Conservation (phyloP, 2,113 vertebrate genomes). For the Neolamprologus sp. region DNA sequence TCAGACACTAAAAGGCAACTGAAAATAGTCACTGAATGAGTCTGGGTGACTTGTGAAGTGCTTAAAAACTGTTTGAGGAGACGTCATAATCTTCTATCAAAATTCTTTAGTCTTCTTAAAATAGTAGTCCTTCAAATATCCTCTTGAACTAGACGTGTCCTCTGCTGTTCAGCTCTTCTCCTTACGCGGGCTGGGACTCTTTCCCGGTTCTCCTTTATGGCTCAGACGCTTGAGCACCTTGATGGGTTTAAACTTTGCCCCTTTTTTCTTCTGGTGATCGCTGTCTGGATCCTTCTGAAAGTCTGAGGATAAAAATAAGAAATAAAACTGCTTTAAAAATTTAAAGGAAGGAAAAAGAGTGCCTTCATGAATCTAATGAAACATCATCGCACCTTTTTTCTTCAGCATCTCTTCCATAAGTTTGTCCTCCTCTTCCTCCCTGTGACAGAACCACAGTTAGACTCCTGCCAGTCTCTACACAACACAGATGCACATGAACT, state of each 20-base stretch:
- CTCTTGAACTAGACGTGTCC: neutral
- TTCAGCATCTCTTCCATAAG: constrained; percentile 91
- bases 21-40: neutral
- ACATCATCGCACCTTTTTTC: constrained; percentile 80
- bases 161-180: constrained; percentile 76
- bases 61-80: neutral
- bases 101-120: neutral
- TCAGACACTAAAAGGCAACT: constrained; percentile 7
- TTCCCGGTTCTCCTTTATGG: constrained; percentile 77
- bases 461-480: neutral
- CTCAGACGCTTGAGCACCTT: constrained; percentile 90
- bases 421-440: constrained; percentile 98
- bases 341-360: neutral
- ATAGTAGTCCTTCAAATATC: neutral
- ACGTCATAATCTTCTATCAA: neutral
- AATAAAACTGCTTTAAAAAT: neutral
- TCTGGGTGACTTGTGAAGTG: neutral
- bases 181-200: constrained; percentile 77
- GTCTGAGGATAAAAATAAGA: constrained; percentile 64
- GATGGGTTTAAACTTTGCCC: constrained; percentile 89
- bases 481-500: neutral
- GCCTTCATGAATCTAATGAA: neutral
- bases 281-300: constrained; percentile 83
- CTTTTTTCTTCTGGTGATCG: constrained; percentile 81
- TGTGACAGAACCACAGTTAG: constrained; percentile 50